A percentile compares a stretch with the other conserved stretches of the same genome.
These are phyloP conservation scores for Manis javanica DNA, from an alignment of 2,797 vertebrate genomes.

Conservation along the genomic window DNA sequence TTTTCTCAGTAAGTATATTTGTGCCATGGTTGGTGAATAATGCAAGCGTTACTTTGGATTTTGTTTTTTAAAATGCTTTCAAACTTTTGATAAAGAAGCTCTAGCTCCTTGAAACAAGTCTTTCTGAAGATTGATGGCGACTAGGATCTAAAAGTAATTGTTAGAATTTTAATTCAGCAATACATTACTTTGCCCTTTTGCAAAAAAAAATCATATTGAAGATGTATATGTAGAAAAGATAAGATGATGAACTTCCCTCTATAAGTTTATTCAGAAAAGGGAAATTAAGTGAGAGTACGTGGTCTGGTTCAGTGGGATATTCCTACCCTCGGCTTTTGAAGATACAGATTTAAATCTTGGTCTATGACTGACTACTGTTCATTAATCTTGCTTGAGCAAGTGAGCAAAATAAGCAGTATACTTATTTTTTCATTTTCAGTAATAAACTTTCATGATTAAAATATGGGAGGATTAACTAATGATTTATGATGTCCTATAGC, in stretches of 20 bases:
- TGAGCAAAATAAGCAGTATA: background rate
- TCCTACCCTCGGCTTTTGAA: background rate
- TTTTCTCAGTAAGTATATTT: background rate
- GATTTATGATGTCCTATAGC: background rate
- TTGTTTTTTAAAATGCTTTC: background rate
- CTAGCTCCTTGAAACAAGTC: background rate
- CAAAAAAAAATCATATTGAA: background rate
- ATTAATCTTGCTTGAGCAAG: background rate
- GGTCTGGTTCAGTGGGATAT: background rate
- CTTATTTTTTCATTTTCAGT: background rate
- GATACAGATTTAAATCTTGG: background rate
- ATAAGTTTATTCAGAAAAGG: background rate
- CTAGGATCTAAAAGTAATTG: background rate
- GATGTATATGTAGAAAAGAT: background rate
- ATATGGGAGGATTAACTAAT: background rate
- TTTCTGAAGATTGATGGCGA: background rate
- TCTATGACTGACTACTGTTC: background rate
- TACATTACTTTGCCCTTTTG: background rate
- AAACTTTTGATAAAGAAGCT: background rate
- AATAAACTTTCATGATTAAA: background rate
- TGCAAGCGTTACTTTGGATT: slow-evolving; percentile 35
- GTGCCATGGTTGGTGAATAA: background rate
- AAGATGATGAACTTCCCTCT: background rate
- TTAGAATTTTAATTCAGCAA: background rate
- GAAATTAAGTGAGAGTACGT: background rate